These are phyloP conservation scores for Malacosoma neustria DNA, from an alignment of 2,888 invertebrate species.

Conservation along the genomic window DNA sequence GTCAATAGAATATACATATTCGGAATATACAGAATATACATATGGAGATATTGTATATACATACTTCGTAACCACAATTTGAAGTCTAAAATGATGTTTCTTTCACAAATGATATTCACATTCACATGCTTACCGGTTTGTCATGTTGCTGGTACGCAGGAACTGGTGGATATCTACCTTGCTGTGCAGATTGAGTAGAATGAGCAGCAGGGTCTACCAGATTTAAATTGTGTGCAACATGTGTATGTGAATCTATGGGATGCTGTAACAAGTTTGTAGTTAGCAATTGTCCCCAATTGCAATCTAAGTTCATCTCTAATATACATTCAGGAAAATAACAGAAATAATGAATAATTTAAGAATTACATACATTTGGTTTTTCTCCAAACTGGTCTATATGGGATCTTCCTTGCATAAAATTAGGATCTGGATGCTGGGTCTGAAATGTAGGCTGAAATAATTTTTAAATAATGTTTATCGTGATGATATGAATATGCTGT, in stretches of 20 bases:
- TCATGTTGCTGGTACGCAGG: conserved; percentile 16
- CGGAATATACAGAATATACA: no score
- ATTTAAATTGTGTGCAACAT: conserved; percentile 30
- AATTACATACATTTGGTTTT: neutral
- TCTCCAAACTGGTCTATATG: neutral
- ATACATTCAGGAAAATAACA: no score
- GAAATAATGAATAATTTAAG: no score
- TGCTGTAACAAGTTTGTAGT: neutral
- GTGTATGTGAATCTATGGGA: conserved; percentile 12
- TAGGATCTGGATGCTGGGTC: neutral
- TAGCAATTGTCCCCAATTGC: no score
- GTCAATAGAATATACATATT: no score
- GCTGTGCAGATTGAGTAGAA: conserved; percentile 8
- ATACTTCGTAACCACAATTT: no score
- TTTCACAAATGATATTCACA: no score
- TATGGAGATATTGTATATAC: no score
- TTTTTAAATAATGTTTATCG: no score
- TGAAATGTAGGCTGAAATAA: neutral
- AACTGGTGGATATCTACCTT: conserved; percentile 13
- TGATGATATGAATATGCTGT: no score
- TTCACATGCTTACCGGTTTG: conserved; percentile 28
- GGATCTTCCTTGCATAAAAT: neutral
- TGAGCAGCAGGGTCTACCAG: conserved; percentile 19
- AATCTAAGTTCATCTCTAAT: no score
- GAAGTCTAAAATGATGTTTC: no score